A percentile compares a stretch with the other conserved stretches of the same genome.
Conservation (phyloP, 2,797 vertebrate species). For the Sebastes itinus region DNA sequence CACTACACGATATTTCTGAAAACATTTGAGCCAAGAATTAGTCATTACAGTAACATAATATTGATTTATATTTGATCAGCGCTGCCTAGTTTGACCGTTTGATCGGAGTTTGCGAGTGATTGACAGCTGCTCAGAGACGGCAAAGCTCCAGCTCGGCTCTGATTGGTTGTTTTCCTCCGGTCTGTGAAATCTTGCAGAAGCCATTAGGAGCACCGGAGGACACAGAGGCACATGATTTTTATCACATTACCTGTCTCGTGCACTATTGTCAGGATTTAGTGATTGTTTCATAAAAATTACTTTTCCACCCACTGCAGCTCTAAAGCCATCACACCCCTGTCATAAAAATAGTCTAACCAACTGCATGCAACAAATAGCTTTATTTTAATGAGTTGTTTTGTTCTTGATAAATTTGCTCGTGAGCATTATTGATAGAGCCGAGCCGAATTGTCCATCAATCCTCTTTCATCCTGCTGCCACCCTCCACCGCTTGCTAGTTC, state of each 20-base stretch:
- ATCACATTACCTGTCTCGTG: not conserved
- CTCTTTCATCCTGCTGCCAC: constrained; percentile 36
- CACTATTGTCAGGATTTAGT: not conserved
- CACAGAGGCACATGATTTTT: not conserved
- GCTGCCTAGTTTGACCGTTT: not conserved
- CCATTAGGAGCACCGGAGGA: not conserved
- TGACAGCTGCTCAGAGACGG: not conserved
- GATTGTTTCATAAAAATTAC: not conserved
- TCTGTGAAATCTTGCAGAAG: not conserved
- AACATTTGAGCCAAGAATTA: rapidly evolving
- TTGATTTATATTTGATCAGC: not conserved
- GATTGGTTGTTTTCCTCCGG: not conserved
- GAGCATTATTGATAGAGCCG: constrained; percentile 41
- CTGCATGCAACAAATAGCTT: constrained; percentile 11
- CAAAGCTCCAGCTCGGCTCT: not conserved
- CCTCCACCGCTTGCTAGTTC: constrained; percentile 20
- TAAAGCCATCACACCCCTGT: constrained; percentile 27
- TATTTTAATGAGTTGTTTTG: constrained; percentile 41
- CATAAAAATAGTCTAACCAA: constrained; percentile 22
- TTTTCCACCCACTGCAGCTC: not conserved
- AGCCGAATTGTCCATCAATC: constrained; percentile 42
- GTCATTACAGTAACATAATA: not conserved
- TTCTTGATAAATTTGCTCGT: constrained; percentile 30
- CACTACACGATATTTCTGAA: too few species aligned
- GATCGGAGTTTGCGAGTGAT: rapidly evolving